Conservation (phyloP, 2,113 vertebrate species). For the Acrocephalus arundinaceus region DNA sequence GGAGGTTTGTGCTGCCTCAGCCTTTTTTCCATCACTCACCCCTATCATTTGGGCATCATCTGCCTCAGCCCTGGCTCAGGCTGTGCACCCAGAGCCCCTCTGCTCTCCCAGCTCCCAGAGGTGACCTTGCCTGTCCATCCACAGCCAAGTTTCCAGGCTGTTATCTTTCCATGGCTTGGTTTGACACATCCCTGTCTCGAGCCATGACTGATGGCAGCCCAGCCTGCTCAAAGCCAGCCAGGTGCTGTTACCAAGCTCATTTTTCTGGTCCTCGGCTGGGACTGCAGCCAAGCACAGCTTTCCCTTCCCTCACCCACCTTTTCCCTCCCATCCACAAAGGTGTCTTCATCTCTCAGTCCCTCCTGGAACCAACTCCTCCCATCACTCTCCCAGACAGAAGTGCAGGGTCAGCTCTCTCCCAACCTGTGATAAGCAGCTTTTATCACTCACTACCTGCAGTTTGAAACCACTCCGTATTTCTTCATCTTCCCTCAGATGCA, state of each 20-base stretch:
- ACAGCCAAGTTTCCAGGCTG: background rate
- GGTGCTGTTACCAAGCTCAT: constrained; percentile 5
- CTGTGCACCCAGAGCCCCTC: background rate
- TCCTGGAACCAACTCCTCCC: background rate
- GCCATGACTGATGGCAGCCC: background rate
- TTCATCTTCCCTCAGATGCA: background rate
- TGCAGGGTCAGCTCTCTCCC: constrained; percentile 61
- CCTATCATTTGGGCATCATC: background rate
- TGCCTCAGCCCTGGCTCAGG: background rate
- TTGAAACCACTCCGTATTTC: background rate
- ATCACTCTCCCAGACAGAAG: constrained; percentile 48
- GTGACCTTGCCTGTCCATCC: background rate
- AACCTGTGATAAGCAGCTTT: constrained; percentile 11
- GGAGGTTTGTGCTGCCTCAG: background rate
- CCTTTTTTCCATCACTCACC: background rate
- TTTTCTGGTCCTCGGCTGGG: constrained; percentile 12
- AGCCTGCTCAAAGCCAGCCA: constrained; percentile 31
- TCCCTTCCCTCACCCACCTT: constrained; percentile 21
- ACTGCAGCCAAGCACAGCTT: constrained; percentile 38
- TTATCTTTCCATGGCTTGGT: background rate
- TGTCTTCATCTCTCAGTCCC: constrained; percentile 48
- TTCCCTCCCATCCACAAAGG: constrained; percentile 10
- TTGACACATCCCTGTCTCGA: constrained; percentile 14
- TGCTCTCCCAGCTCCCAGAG: background rate
- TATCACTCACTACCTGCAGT: constrained; percentile 1